Conservation (phyloP, 2,797 vertebrate species). For the Uromys caudimaculatus region DNA sequence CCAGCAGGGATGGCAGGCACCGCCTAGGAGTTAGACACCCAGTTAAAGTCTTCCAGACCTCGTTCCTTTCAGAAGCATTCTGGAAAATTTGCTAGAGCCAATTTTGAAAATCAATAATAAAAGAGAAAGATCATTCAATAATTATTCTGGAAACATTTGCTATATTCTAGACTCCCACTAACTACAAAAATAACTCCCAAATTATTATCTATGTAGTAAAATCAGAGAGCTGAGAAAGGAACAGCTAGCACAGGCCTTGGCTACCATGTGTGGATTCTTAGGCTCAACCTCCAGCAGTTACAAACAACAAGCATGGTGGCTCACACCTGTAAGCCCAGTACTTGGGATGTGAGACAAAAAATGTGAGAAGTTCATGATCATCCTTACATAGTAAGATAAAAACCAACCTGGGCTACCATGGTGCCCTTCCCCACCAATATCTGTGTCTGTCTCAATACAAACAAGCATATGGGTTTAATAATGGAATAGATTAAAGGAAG, state of each 20-base stretch:
- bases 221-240: no score
- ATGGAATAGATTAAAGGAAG: not conserved
- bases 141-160: not conserved
- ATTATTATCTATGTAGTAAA: not conserved
- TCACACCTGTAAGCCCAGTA: no score
- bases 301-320: no score
- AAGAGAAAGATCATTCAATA: not conserved
- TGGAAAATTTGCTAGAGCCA: not conserved
- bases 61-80: not conserved
- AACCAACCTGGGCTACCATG: not conserved
- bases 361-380: not conserved
- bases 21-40: not conserved
- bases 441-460: not conserved
- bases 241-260: rapidly evolving
- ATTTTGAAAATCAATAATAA: not conserved
- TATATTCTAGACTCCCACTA: not conserved
- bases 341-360: not conserved
- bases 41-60: not conserved
- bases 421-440: no score
- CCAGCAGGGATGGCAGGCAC: not conserved
- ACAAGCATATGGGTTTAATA: no score
- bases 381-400: not conserved
- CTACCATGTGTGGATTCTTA: not conserved
- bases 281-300: not conserved
- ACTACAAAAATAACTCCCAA: not conserved